Conservation (phyloP, 2,797 vertebrate species). For the Malurus leucopterus region DNA sequence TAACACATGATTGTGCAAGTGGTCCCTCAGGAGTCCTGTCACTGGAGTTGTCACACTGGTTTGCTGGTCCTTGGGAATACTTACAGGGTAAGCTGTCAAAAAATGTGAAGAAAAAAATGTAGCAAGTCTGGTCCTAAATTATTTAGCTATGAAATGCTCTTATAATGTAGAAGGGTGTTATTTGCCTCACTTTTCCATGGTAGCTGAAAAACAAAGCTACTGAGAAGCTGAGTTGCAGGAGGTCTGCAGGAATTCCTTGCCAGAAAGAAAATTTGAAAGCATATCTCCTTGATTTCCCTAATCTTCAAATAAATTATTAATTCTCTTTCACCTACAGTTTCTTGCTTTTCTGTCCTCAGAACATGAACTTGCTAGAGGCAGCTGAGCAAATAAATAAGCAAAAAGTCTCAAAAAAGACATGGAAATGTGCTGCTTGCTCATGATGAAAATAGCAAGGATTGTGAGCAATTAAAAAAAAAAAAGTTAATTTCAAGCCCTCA, state of each 20-base stretch:
- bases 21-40: not conserved
- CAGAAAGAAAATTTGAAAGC: not conserved
- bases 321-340: not conserved
- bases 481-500: not conserved
- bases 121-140: not conserved
- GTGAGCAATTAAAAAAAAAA: not conserved
- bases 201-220: not conserved
- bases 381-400: not conserved
- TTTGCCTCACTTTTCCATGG: not conserved
- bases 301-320: not conserved
- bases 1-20: not conserved
- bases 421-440: not conserved
- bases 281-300: not conserved
- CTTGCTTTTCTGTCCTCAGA: not conserved
- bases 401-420: not conserved
- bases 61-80: not conserved
- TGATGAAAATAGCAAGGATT: not conserved
- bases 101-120: fast-evolving
- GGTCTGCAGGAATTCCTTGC: not conserved
- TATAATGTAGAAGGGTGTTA: not conserved
- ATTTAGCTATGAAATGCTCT: not conserved
- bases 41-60: not conserved
- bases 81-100: not conserved
- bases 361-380: not conserved
- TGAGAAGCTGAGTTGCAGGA: not conserved